Evolutionary conservation across 37 sponge, comb jelly and placozoan species (phyloP).

Genomic region (Spongilla lacustris): DNA sequence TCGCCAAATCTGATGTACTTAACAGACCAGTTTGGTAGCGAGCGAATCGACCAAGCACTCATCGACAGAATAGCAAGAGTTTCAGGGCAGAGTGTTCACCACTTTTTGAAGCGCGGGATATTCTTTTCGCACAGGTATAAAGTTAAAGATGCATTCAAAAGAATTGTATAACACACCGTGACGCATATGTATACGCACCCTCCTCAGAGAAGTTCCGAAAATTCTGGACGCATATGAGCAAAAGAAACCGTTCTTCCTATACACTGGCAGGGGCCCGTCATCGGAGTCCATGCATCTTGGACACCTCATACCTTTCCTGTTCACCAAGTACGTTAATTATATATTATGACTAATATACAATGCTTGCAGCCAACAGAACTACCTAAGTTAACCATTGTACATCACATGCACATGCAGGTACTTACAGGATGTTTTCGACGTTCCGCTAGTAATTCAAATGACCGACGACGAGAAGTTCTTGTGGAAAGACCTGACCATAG

Average conservation of each 20-base stretch:
- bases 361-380: too few species aligned
- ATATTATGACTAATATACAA: too few species aligned
- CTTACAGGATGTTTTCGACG: slow-evolving; percentile 90
- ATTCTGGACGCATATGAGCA: slow-evolving; percentile 76
- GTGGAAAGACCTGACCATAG: slow-evolving; percentile 84
- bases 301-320: slow-evolving; percentile 88
- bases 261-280: slow-evolving; percentile 90
- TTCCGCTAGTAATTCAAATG: slow-evolving; percentile 91
- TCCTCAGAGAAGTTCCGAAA: slow-evolving; percentile 51
- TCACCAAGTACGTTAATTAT: slow-evolving; percentile 89
- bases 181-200: neutral
- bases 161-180: neutral
- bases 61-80: slow-evolving; percentile 55
- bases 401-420: slow-evolving; percentile 51
- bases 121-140: slow-evolving; percentile 86
- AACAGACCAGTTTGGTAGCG: slow-evolving; percentile 71
- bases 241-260: slow-evolving; percentile 84
- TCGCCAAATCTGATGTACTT: too few species aligned
- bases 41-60: slow-evolving; percentile 32
- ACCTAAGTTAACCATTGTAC: neutral
- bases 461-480: slow-evolving; percentile 96
- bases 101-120: slow-evolving; percentile 68
- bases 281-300: slow-evolving; percentile 93
- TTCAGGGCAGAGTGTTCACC: slow-evolving; percentile 59
- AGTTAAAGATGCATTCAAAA: neutral